Conservation (phyloP, 2,797 vertebrate genomes). For the Sebastes elongatus region DNA sequence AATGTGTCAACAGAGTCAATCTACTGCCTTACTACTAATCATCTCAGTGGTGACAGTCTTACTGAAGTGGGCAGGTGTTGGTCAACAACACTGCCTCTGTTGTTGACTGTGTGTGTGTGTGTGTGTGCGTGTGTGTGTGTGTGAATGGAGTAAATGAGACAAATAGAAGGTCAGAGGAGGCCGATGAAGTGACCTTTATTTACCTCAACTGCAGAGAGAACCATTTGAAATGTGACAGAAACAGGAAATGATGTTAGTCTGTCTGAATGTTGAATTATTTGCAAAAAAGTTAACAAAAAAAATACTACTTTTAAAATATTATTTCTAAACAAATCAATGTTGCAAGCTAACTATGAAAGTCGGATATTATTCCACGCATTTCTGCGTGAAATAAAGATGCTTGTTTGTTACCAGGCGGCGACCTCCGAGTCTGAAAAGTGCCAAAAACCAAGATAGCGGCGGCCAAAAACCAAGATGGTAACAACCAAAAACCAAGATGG, state of each 20-base stretch:
- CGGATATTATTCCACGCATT: neutral
- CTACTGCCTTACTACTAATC: neutral
- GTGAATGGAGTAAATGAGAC: conserved; percentile 3
- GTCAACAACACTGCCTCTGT: conserved; percentile 40
- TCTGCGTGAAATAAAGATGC: neutral
- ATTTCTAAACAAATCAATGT: neutral
- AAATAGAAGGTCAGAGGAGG: neutral
- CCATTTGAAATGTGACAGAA: too few species aligned
- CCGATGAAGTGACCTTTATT: neutral
- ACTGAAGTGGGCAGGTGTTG: conserved; percentile 41
- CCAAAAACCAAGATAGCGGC: too few species aligned
- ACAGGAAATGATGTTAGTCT: neutral
- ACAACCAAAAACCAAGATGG: too few species aligned
- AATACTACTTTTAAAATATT: neutral
- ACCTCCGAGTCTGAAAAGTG: too few species aligned
- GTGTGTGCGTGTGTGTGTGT: neutral
- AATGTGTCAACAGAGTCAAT: neutral
- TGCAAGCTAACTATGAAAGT: neutral
- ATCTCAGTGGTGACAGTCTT: conserved; percentile 7
- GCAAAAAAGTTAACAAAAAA: neutral
- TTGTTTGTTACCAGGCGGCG: neutral
- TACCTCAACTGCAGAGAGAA: too few species aligned
- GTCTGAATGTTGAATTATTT: neutral
- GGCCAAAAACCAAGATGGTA: too few species aligned
- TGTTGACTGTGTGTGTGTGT: neutral